Base-by-base conservation (phyloP, 2,113 vertebrate genomes). In the Alouatta palliata region DNA sequence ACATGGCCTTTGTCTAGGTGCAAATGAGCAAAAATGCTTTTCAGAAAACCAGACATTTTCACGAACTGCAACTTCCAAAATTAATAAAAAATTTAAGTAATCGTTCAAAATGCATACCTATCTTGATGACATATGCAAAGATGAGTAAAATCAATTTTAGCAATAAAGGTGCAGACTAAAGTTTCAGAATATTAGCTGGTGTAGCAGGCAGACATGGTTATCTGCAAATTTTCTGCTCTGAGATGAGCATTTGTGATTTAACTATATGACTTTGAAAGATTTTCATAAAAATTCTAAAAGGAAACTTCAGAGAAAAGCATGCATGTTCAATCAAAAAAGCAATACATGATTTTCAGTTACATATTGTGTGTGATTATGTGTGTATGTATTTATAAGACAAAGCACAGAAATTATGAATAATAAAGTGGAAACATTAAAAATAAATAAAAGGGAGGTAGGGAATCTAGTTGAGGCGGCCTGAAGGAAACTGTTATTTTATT, bases 111-210 rank as follows among this genome's bases (percentile, higher is more conserved):
- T 64, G 71, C 71, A 83, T 71, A 47, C 82, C 71, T 77, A 93
- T 70, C 37, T 92, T 94, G 71, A 73, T 89, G 85, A 96, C 61
- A 79, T 43, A 86, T 54, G 35, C 54, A 89, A 95, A 94, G 37
- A 20, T 71, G 94, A 94, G 35, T 93, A 84, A 96, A 94, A 93
- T 92, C 40, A 84, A 91, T 87, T 88, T 92, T 91, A 96, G 27
- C 49, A 27, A 75, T 58, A 81, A 9, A 40, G 54, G n/a, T 19
- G 7, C 0, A 58, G 30, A 61, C 40, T 14, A 8, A 6, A 81
- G 13, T 27, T 86, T 91, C n/a, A 92, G 6, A 80, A 94, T 47
- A 35, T 11, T 47, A 56, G 16, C 27, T 97, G 16, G 35, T 89
- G 11, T 35, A n/a, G 17, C 4, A 64, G 76, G 40, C 16, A 25